Percentiles rank a stretch among this genome's conserved stretches.
Conservation (phyloP, 2,888 invertebrate genomes). For the Diogma glabrata region DNA sequence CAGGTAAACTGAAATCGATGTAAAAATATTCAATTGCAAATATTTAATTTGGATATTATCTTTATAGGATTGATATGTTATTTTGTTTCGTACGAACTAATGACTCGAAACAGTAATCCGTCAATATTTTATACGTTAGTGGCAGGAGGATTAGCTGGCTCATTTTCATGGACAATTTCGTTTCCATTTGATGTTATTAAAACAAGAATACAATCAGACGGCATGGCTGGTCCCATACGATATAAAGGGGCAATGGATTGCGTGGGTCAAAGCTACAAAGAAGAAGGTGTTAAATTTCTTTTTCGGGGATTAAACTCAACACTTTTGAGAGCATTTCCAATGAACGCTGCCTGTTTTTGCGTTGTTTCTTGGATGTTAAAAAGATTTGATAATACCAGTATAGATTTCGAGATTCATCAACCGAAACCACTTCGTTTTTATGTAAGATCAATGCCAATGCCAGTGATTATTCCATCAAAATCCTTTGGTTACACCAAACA, state of each 20-base stretch:
- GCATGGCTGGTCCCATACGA: conserved; percentile 37
- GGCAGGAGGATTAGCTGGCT: conserved; percentile 80
- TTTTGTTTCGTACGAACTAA: conserved; percentile 71
- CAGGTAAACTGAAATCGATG: conserved; percentile 40
- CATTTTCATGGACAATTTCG: conserved; percentile 70
- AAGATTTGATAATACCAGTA: conserved; percentile 16
- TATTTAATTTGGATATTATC: not conserved
- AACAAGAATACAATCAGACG: conserved; percentile 71
- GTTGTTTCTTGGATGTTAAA: conserved; percentile 69
- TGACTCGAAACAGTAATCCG: conserved; percentile 45
- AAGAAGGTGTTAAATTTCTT: conserved; percentile 62
- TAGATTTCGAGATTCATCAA: conserved; percentile 13
- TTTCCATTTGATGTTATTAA: conserved; percentile 89
- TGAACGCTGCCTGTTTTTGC: conserved; percentile 85
- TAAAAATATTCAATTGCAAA: conserved; percentile 1
- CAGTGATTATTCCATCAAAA: conserved; percentile 9
- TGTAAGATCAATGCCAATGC: conserved; percentile 13
- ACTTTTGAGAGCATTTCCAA: conserved; percentile 77
- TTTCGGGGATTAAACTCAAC: conserved; percentile 67
- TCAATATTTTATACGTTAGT: conserved; percentile 55
- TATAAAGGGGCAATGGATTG: conserved; percentile 67
- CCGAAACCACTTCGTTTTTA: conserved; percentile 15
- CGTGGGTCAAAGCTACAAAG: conserved; percentile 49
- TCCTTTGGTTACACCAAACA: conserved; percentile 8
- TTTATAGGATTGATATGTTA: conserved; percentile 58